Percentiles rank a stretch among this genome's conserved stretches.
phyloP scores from a whole-genome alignment of 2,113 vertebrate genomes.

The Nettapus auritus region DNA sequence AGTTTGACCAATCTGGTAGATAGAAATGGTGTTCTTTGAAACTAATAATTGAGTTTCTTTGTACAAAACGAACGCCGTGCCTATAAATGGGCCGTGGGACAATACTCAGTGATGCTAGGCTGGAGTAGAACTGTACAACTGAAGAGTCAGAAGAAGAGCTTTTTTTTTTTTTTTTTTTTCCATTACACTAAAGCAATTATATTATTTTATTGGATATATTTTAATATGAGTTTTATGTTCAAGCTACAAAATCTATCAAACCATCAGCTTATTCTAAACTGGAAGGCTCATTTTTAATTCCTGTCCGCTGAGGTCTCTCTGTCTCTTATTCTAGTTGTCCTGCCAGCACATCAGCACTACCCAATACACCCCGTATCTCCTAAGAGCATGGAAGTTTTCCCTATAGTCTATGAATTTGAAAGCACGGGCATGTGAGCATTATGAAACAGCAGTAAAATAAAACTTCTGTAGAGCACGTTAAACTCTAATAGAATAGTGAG shows the following conservation, averaged over 20 bases:
- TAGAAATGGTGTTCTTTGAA: slow-evolving; percentile 24
- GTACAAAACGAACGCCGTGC: background rate
- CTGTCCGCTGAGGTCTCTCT: background rate
- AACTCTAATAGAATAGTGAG: background rate
- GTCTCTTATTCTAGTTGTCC: background rate
- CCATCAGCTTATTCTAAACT: background rate
- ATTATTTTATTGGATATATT: background rate
- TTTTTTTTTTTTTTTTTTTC: background rate
- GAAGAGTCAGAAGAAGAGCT: background rate
- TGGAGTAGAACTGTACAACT: background rate
- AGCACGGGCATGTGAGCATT: background rate
- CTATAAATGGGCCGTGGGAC: slow-evolving; percentile 32
- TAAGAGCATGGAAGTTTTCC: background rate
- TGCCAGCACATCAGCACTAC: background rate
- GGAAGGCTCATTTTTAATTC: background rate
- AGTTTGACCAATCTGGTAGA: background rate
- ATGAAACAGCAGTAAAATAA: background rate
- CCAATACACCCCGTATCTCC: background rate
- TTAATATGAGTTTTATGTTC: background rate
- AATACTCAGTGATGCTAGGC: background rate
- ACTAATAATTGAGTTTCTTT: slow-evolving; percentile 31
- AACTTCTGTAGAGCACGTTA: background rate
- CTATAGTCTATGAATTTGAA: background rate
- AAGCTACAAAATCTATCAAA: background rate
- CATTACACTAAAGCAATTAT: background rate